Evolutionary conservation across 2,888 invertebrate species (phyloP).

Genomic region (Oscheius sp.): DNA sequence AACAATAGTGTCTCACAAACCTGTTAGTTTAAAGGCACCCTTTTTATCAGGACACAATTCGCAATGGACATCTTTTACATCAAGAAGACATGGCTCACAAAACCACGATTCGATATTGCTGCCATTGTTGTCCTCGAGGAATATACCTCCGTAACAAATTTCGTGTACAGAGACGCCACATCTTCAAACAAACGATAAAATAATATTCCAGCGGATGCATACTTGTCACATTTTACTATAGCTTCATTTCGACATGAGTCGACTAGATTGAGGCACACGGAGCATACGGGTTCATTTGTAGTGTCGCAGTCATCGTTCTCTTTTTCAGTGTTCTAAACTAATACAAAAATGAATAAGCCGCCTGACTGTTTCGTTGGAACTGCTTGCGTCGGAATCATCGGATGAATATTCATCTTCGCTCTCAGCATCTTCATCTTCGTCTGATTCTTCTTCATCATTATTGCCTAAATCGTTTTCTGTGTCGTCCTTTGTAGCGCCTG

Average conservation of each 20-base stretch:
- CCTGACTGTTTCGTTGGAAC: conserved; percentile 9
- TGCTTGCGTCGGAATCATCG: conserved; percentile 27
- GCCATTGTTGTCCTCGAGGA: conserved; percentile 22
- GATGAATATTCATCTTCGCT: background rate
- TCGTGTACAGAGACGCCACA: conserved; percentile 72
- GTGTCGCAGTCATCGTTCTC: conserved; percentile 47
- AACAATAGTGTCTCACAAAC: conserved; percentile 37
- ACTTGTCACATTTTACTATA: conserved; percentile 28
- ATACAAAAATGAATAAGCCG: background rate
- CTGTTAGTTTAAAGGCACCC: conserved; percentile 89
- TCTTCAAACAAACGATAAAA: no score
- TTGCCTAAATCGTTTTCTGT: conserved; percentile 3
- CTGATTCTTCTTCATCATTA: conserved; percentile 10
- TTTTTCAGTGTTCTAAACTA: conserved; percentile 47
- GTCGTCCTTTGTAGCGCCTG: background rate
- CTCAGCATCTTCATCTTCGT: conserved; percentile 3
- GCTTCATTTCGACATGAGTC: background rate
- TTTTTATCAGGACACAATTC: conserved; percentile 92
- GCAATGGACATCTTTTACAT: conserved; percentile 78
- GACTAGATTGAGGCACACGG: conserved; percentile 16
- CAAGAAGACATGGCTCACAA: conserved; percentile 87
- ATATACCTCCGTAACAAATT: conserved; percentile 58
- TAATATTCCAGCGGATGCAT: background rate
- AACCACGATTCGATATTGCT: conserved; percentile 88
- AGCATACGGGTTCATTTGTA: background rate